A percentile compares a stretch with the other conserved stretches of the same genome.
These are phyloP conservation scores for Alviniconcha marisindica DNA, from an alignment of 1,140 invertebrate species.

Conservation along the genomic window DNA sequence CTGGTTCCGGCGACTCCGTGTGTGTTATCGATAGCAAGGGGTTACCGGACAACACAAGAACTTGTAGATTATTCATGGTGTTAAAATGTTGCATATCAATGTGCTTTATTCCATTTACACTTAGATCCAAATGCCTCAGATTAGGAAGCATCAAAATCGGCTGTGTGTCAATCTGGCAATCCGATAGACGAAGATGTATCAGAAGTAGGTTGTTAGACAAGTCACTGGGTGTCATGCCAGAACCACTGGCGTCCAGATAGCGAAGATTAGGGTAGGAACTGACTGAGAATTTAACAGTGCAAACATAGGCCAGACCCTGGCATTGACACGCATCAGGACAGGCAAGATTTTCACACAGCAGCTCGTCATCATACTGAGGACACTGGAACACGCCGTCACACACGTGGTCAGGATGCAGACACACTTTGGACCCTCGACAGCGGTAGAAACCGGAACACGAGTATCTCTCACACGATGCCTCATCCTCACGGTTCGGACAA, in stretches of 20 bases:
- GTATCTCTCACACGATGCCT: not conserved
- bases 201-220: not conserved
- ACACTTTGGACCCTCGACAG: constrained; percentile 13
- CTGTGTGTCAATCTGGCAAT: not conserved
- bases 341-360: constrained; percentile 24
- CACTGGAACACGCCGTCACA: constrained; percentile 39
- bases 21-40: not conserved
- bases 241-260: not conserved
- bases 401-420: constrained; percentile 29
- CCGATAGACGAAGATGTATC: constrained; percentile 28
- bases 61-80: too few species aligned
- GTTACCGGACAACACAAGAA: accelerated
- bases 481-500: constrained; percentile 29
- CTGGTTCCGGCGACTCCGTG: not conserved
- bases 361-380: constrained; percentile 36
- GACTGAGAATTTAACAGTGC: not conserved
- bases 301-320: constrained; percentile 13
- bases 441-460: constrained; percentile 7
- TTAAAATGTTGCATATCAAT: too few species aligned
- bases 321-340: constrained; percentile 29
- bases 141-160: not conserved
- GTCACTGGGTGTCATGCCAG: not conserved
- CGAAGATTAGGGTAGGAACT: not conserved
- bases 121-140: constrained; percentile 29
- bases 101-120: too few species aligned